Conservation (phyloP, 2,113 vertebrate species). For the Antennarius striatus region DNA sequence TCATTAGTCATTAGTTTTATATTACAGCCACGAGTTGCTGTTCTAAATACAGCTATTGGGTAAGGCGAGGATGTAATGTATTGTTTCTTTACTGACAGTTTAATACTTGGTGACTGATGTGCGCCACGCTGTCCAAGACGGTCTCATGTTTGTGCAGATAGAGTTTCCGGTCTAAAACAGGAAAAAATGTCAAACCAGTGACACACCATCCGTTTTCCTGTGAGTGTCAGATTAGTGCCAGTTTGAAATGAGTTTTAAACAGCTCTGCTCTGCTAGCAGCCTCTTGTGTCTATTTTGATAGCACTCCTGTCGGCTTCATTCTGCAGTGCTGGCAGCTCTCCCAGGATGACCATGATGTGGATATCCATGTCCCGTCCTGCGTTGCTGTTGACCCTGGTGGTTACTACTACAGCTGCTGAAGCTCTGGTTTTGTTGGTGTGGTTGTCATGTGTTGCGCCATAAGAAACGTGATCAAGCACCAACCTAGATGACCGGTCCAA, state of each 20-base stretch:
- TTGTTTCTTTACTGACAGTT: conserved; percentile 12
- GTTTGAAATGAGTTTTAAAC: neutral
- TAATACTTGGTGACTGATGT: neutral
- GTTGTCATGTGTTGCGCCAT: neutral
- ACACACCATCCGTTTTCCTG: too few species aligned
- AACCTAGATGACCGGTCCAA: neutral
- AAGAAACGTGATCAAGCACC: neutral
- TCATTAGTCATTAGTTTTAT: conserved; percentile 73
- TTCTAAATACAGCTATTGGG: conserved; percentile 11
- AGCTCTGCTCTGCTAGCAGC: too few species aligned
- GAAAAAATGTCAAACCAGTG: neutral
- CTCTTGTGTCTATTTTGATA: conserved; percentile 42
- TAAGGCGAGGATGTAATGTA: conserved; percentile 8
- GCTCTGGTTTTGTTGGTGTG: neutral
- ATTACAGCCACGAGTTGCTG: conserved; percentile 20
- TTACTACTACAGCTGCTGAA: neutral
- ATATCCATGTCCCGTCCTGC: conserved; percentile 7
- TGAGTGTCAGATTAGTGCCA: conserved; percentile 1
- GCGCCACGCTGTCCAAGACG: neutral
- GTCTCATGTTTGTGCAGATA: neutral
- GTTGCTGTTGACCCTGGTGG: conserved; percentile 4
- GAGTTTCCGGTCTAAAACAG: neutral
- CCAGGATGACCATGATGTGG: conserved; percentile 10
- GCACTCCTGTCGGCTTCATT: neutral
- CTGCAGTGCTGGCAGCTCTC: neutral